Conservation (phyloP, 2,888 invertebrate species). For the Tenodera sinensis region DNA sequence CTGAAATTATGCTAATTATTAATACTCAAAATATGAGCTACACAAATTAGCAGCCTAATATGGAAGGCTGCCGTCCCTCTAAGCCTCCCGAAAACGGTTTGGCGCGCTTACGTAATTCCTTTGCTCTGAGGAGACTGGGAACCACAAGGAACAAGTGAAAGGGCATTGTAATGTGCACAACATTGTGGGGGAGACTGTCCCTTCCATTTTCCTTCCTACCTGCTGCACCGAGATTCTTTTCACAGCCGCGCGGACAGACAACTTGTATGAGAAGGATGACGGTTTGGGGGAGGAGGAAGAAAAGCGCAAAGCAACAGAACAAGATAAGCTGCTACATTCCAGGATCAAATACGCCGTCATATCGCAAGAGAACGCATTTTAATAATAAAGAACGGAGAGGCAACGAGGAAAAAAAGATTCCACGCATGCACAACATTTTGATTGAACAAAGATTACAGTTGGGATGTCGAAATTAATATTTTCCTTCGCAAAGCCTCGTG, state of each 20-base stretch:
- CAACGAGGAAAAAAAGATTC: not conserved
- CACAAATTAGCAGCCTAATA: too few relatives aligned
- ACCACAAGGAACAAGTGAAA: not conserved
- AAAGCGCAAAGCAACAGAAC: not conserved
- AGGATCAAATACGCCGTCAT: not conserved
- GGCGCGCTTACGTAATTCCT: not conserved
- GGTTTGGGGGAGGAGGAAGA: not conserved
- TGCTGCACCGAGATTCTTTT: slow-evolving; percentile 9
- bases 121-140: not conserved
- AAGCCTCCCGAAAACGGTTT: not conserved
- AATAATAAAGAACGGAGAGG: not conserved
- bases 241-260: not conserved
- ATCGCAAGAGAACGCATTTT: not conserved
- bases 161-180: not conserved
- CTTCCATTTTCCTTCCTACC: slow-evolving; percentile 8
- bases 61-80: not conserved
- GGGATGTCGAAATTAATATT: not conserved
- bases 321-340: not conserved
- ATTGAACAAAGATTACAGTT: not conserved
- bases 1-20: too few relatives aligned
- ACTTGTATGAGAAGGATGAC: not conserved
- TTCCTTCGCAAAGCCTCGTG: not conserved
- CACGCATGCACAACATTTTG: not conserved
- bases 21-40: too few relatives aligned
- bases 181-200: slow-evolving; percentile 1